Percentiles rank a stretch among this genome's conserved stretches.
Conservation (phyloP, 2,888 invertebrate genomes). For the Lamellibrachia satsuma region DNA sequence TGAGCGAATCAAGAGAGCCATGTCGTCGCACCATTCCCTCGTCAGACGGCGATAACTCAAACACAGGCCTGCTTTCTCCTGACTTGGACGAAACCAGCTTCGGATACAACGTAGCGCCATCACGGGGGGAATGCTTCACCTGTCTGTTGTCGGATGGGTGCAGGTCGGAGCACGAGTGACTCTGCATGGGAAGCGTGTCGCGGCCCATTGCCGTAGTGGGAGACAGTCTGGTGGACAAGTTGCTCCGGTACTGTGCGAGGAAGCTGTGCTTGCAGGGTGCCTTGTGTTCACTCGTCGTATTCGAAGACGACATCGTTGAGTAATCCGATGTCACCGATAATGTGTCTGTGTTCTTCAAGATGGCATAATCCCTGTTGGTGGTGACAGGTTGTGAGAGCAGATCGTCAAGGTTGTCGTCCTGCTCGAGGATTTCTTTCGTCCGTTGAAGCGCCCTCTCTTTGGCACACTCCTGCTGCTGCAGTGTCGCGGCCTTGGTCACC, state of each 20-base stretch:
- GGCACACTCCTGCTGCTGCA: background rate
- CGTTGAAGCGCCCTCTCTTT: background rate
- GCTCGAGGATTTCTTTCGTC: background rate
- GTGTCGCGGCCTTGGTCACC: background rate
- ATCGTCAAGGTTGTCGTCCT: background rate
- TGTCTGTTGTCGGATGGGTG: slow-evolving; percentile 38
- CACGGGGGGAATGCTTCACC: slow-evolving; percentile 45
- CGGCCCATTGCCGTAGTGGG: slow-evolving; percentile 24
- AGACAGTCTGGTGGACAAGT: slow-evolving; percentile 34
- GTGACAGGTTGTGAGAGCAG: background rate
- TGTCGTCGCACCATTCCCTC: slow-evolving; percentile 19
- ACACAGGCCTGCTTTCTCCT: background rate
- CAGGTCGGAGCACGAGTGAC: slow-evolving; percentile 42
- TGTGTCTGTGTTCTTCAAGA: slow-evolving; percentile 27
- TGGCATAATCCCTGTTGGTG: background rate
- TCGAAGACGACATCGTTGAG: slow-evolving; percentile 42
- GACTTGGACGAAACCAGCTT: slow-evolving; percentile 21
- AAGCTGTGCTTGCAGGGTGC: slow-evolving; percentile 19
- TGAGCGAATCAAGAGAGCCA: slow-evolving; percentile 72
- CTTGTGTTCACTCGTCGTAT: slow-evolving; percentile 6
- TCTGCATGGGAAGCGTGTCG: slow-evolving; percentile 50
- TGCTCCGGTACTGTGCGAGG: slow-evolving; percentile 18
- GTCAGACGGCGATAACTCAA: background rate
- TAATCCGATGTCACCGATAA: slow-evolving; percentile 42
- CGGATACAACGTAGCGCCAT: slow-evolving; percentile 35